A percentile compares a stretch with the other conserved stretches of the same genome.
Conservation (phyloP, 1,140 invertebrate species). For the Meloidogyne floridensis region DNA sequence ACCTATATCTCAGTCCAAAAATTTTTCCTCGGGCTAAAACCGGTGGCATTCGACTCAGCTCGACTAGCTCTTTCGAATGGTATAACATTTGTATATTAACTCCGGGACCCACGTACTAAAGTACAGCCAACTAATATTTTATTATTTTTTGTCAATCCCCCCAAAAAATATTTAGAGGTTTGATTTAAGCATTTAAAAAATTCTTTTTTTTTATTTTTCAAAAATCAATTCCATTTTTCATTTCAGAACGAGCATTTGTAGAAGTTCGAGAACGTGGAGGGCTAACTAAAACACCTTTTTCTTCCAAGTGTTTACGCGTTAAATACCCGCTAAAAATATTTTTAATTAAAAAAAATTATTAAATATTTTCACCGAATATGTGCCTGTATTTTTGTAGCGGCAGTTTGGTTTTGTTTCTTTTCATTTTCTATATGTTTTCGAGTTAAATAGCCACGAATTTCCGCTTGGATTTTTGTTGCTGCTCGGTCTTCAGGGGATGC, state of each 20-base stretch:
- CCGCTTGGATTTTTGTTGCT: constrained; percentile 62
- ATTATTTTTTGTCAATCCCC: too few species aligned
- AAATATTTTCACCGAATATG: constrained; percentile 53
- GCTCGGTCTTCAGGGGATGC: constrained; percentile 61
- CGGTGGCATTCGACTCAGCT: too few species aligned
- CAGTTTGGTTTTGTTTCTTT: constrained; percentile 56
- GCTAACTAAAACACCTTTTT: constrained; percentile 50
- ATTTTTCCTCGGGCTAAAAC: too few species aligned
- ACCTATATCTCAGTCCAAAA: too few species aligned
- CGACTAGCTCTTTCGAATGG: too few species aligned
- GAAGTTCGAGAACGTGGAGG: constrained; percentile 55
- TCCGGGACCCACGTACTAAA: too few species aligned
- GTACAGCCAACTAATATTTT: too few species aligned
- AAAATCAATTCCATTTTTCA: not conserved
- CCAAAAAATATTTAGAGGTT: too few species aligned
- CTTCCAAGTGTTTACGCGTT: constrained; percentile 60
- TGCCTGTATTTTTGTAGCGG: constrained; percentile 64
- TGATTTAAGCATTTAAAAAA: too few species aligned
- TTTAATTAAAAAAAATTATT: constrained; percentile 10
- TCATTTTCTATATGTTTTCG: constrained; percentile 58
- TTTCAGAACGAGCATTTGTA: not conserved
- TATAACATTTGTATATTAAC: too few species aligned
- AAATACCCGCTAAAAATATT: constrained; percentile 56
- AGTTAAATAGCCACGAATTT: constrained; percentile 62
- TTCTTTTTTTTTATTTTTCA: not conserved